phyloP scores from a whole-genome alignment of 2,113 vertebrate species.

The Vimba vimba region DNA sequence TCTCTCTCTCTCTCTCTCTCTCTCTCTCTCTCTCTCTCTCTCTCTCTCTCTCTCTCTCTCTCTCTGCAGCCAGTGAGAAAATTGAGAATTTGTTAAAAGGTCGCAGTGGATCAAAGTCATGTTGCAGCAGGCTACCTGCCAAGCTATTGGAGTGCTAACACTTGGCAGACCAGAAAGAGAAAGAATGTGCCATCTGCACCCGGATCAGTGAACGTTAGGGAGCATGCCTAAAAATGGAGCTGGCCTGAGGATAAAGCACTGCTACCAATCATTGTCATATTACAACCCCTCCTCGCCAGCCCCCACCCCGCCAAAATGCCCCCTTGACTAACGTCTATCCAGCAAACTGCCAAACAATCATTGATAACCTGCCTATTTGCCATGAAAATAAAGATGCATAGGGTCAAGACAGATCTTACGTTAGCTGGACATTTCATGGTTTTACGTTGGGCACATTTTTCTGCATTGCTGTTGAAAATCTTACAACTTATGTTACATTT shows the following conservation, averaged over 20 bases:
- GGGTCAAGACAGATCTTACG: slow-evolving; percentile 16
- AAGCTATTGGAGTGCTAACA: slow-evolving; percentile 63
- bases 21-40: slow-evolving; percentile 38
- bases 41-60: slow-evolving; percentile 44
- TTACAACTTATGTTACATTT: no score
- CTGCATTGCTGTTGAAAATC: not conserved
- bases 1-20: not conserved
- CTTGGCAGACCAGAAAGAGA: slow-evolving; percentile 62
- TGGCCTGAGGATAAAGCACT: slow-evolving; percentile 41
- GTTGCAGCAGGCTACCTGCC: slow-evolving; percentile 69
- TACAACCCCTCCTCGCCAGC: slow-evolving; percentile 46
- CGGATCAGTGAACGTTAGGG: slow-evolving; percentile 64
- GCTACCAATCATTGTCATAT: slow-evolving; percentile 63
- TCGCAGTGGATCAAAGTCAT: slow-evolving; percentile 75
- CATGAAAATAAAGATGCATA: slow-evolving; percentile 55
- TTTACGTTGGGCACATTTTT: slow-evolving; percentile 27
- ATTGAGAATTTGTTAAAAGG: slow-evolving; percentile 77
- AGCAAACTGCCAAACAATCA: slow-evolving; percentile 23
- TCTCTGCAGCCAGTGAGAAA: slow-evolving; percentile 64
- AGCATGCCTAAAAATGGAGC: slow-evolving; percentile 60
- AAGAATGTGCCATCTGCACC: slow-evolving; percentile 65
- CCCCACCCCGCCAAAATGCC: not conserved
- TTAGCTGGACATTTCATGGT: not conserved
- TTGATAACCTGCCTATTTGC: slow-evolving; percentile 50
- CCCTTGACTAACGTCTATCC: not conserved